These are phyloP conservation scores for Chloroclystis v-ata DNA, from an alignment of 2,888 invertebrate genomes.

Conservation along the genomic window DNA sequence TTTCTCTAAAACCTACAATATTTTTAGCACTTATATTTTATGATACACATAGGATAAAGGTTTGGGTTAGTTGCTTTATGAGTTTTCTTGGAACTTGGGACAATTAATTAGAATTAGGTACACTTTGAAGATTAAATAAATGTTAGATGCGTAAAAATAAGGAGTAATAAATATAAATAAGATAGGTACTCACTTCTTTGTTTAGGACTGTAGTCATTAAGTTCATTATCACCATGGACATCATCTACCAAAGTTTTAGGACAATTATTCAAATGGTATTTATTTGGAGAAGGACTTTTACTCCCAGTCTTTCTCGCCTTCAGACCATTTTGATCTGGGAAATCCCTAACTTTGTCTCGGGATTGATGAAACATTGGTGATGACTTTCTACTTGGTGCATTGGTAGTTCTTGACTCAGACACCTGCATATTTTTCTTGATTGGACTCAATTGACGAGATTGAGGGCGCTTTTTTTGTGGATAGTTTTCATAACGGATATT, in stretches of 20 bases:
- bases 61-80: too few relatives aligned
- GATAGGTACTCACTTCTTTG: constrained; percentile 51
- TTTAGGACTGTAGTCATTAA: constrained; percentile 40
- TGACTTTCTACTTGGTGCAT: constrained; percentile 34
- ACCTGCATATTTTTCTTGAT: constrained; percentile 37
- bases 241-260: constrained; percentile 52
- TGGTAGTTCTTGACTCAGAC: constrained; percentile 40
- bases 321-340: constrained; percentile 31
- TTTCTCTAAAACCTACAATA: too few relatives aligned
- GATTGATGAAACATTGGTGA: constrained; percentile 35
- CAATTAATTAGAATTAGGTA: too few relatives aligned
- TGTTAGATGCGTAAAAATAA: too few relatives aligned
- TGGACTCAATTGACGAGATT: constrained; percentile 26
- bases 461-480: constrained; percentile 39
- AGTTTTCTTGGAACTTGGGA: too few relatives aligned
- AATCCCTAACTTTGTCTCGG: constrained; percentile 4
- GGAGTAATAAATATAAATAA: neutral
- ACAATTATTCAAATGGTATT: constrained; percentile 43
- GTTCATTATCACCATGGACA: constrained; percentile 31
- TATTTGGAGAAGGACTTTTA: constrained; percentile 29
- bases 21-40: too few relatives aligned
- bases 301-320: constrained; percentile 32
- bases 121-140: too few relatives aligned
- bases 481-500: constrained; percentile 34
- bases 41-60: too few relatives aligned